phyloP scores from a whole-genome alignment of 2,888 invertebrate species.

The Drosophila birchii region DNA sequence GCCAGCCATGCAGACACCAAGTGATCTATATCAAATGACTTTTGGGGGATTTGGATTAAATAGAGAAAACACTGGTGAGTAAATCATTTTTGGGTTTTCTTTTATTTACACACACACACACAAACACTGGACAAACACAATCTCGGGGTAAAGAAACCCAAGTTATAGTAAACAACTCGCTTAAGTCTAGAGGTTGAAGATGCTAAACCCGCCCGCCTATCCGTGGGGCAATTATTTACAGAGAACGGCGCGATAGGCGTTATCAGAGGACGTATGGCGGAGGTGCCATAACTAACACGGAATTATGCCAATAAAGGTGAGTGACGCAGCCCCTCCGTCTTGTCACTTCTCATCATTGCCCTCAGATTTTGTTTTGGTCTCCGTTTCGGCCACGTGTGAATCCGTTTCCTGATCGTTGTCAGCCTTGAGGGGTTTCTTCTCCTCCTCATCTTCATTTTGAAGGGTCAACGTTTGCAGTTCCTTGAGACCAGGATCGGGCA shows the following conservation, averaged over 20 bases:
- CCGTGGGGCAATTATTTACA: slow-evolving; percentile 43
- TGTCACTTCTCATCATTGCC: slow-evolving; percentile 39
- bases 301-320: slow-evolving; percentile 61
- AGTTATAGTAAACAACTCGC: slow-evolving; percentile 25
- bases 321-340: slow-evolving; percentile 23
- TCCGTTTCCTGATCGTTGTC: slow-evolving; percentile 25
- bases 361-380: slow-evolving; percentile 39
- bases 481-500: slow-evolving; percentile 64
- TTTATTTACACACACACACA: slow-evolving; percentile 30
- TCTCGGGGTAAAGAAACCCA: slow-evolving; percentile 17
- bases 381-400: slow-evolving; percentile 5
- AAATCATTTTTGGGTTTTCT: slow-evolving; percentile 28
- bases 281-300: slow-evolving; percentile 57
- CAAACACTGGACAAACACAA: slow-evolving; percentile 13
- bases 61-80: not conserved
- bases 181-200: slow-evolving; percentile 42
- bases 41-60: not conserved
- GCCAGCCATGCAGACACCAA: slow-evolving; percentile 10
- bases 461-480: slow-evolving; percentile 69
- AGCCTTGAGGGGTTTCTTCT: slow-evolving; percentile 52
- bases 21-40: slow-evolving; percentile 6
- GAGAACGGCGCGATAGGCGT: slow-evolving; percentile 28
- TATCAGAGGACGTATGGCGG: slow-evolving; percentile 42
- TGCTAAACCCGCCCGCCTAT: slow-evolving; percentile 31
- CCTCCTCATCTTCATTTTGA: slow-evolving; percentile 47